Base-by-base conservation (phyloP, 2,113 vertebrate species). In the Nyctereutes procyonoides region DNA sequence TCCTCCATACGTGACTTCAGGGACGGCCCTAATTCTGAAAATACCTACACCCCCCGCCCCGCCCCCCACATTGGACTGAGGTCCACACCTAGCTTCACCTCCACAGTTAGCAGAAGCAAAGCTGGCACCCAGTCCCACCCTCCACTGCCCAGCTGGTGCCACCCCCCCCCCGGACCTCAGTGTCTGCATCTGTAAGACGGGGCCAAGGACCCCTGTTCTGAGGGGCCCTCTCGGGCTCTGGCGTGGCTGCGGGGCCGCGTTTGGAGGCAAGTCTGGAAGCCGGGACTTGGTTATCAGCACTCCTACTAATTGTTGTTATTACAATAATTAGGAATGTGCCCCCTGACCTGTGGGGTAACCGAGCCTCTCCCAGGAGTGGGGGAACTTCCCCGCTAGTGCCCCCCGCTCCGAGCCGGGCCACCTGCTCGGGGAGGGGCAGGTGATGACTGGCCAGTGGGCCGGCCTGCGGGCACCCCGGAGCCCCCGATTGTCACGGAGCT, bases 241-340 rank as follows among this genome's bases (percentile, higher is more conserved):
- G 9, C 0, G 1, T 28, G 55, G 32, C 82, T 0, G 0, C 0
- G 24, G 53, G 20, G 55, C 30, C 11, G 35, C 24, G 53, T 9
- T 4, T 12, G 26, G 80, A 76, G 35, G 28, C 16, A 11, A 30
- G 73, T 20, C 56, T 20, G 58, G 81, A 32, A 58, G 24, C 79
- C 69, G 0, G 55, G 5, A 20, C 53, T 0, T 0, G 3, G 20
- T 17, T 35, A 15, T 28, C 79, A 30, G 12, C n/a, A 14, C 30
- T 1, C 17, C 6, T 1, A 5, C 67, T 43, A 17, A 58, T 4
- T 11, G 71, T 16, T 1, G 35, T 53, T 60, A 63, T 55, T n/a
- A 71, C 71, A 17, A 26, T 16, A 38, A 24, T 56, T 19, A 93
- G 90, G 89, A 67, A 56, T 9, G 67, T 74, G 56, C 77, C 62